These are phyloP conservation scores for Phrynocephalus vlangalii DNA, from an alignment of 2,797 vertebrate genomes.

Conservation along the genomic window DNA sequence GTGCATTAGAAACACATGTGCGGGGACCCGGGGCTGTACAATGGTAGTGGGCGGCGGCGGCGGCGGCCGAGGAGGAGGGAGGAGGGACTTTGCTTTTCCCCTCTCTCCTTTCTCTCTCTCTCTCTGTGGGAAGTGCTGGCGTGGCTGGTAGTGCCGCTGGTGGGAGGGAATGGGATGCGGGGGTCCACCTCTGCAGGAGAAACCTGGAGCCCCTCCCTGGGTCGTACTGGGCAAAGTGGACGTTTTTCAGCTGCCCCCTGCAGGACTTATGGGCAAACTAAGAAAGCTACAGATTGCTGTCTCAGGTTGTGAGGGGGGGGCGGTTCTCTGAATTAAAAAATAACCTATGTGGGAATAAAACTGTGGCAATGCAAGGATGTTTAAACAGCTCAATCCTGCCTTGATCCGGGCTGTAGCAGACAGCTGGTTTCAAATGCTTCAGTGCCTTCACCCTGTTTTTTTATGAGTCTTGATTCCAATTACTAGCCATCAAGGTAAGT, in stretches of 20 bases:
- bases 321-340: neutral
- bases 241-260: too few species aligned
- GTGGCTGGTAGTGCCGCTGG: neutral
- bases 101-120: neutral
- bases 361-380: neutral
- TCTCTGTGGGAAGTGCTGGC: neutral
- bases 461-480: neutral
- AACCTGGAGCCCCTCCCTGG: neutral
- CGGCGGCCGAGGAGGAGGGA: neutral
- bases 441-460: neutral
- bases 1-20: constrained; percentile 77
- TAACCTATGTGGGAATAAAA: neutral
- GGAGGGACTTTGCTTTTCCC: neutral
- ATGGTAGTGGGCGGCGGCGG: neutral
- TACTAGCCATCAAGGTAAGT: neutral
- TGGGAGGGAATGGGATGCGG: neutral
- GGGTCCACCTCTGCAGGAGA: neutral
- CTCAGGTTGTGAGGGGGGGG: neutral
- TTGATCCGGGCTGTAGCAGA: neutral
- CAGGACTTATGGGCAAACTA: neutral
- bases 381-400: neutral
- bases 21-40: constrained; percentile 16
- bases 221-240: neutral
- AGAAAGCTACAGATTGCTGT: neutral
- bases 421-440: neutral